Evolutionary conservation across 2,888 invertebrate genomes (phyloP).

Genomic region (Bibio marci): DNA sequence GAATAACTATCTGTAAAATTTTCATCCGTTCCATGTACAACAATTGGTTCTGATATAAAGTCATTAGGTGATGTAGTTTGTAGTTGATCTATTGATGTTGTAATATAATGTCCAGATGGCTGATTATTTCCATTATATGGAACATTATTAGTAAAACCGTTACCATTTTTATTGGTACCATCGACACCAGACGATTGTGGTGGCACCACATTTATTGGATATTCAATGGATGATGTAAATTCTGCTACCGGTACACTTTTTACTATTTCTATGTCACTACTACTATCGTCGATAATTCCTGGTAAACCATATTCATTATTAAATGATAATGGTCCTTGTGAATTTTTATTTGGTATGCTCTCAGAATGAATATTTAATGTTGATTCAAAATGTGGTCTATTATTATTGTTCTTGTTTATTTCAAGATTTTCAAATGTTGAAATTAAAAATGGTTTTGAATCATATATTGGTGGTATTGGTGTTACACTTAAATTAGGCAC

Average conservation of each 20-base stretch:
- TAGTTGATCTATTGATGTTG: background rate
- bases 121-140: constrained; percentile 6
- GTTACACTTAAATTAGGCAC: constrained; percentile 46
- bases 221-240: constrained; percentile 51
- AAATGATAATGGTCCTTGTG: constrained; percentile 2
- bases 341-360: constrained; percentile 2
- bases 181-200: background rate
- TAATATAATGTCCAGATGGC: constrained; percentile 2
- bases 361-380: too few relatives aligned
- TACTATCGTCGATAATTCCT: too few relatives aligned
- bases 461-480: constrained; percentile 43
- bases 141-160: too few relatives aligned
- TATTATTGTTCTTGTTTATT: constrained; percentile 4
- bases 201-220: constrained; percentile 51
- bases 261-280: constrained; percentile 34
- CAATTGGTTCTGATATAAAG: constrained; percentile 22
- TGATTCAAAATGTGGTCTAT: constrained; percentile 2
- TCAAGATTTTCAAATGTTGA: constrained; percentile 9
- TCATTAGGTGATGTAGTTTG: constrained; percentile 3
- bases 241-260: constrained; percentile 51
- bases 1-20: constrained; percentile 31
- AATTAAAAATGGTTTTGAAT: constrained; percentile 38
- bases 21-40: constrained; percentile 19
- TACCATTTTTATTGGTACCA: background rate
- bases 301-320: background rate